Conservation (phyloP, 2,888 invertebrate genomes). For the Nasonia oneida region DNA sequence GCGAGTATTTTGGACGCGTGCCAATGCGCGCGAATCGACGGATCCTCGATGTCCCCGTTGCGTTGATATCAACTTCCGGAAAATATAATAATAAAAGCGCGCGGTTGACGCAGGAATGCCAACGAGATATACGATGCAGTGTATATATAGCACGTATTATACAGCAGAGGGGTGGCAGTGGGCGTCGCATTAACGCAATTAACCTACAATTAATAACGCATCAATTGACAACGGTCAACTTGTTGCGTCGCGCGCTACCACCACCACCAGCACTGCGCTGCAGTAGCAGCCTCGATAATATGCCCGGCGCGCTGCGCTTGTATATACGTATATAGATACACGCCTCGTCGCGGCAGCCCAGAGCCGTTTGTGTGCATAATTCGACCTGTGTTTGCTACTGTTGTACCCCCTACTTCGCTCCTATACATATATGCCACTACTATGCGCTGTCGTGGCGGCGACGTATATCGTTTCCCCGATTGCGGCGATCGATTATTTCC, state of each 20-base stretch:
- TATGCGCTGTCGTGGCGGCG: not conserved
- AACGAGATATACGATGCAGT: not conserved
- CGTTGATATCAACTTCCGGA: not conserved
- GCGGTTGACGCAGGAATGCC: conserved; percentile 39
- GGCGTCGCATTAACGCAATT: conserved; percentile 77
- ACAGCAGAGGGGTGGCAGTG: conserved; percentile 44
- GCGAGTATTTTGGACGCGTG: conserved; percentile 71
- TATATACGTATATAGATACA: not conserved
- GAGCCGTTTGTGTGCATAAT: conserved; percentile 66
- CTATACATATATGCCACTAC: not conserved
- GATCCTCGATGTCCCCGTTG: conserved; percentile 68
- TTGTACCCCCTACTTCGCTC: not conserved
- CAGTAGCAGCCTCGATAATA: conserved; percentile 48
- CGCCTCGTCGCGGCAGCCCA: conserved; percentile 29
- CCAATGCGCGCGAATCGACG: conserved; percentile 75
- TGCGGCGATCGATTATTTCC: conserved; percentile 14
- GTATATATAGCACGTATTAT: conserved; percentile 6
- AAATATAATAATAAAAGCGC: conserved; percentile 73
- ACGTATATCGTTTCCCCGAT: conserved; percentile 14
- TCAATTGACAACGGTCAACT: conserved; percentile 78
- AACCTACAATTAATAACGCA: conserved; percentile 79
- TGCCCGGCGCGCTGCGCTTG: conserved; percentile 33
- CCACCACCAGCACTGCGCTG: conserved; percentile 64
- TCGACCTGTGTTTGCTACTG: conserved; percentile 59
- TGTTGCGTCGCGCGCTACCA: conserved; percentile 74